These are phyloP conservation scores for Venusia cambrica DNA, from an alignment of 2,888 invertebrate species.

Conservation along the genomic window DNA sequence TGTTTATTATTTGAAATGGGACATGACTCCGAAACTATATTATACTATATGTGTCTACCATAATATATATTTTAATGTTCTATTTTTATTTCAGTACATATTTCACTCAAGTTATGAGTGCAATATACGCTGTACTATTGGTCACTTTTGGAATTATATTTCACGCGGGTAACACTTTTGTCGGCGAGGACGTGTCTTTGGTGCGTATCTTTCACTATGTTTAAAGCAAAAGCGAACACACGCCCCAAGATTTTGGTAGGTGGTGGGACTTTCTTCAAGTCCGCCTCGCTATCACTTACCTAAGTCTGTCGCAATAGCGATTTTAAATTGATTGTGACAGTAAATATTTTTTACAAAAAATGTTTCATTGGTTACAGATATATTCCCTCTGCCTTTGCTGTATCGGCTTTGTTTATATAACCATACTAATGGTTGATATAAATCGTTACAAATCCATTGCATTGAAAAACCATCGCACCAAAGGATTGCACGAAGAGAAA, in stretches of 20 bases:
- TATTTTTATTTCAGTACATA: slow-evolving; percentile 79
- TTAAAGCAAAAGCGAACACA: no score
- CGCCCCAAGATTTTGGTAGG: no score
- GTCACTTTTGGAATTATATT: slow-evolving; percentile 84
- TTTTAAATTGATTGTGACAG: no score
- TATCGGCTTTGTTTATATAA: slow-evolving; percentile 82
- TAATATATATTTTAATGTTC: slow-evolving; percentile 8
- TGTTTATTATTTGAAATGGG: no score
- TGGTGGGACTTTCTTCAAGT: no score
- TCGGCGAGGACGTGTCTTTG: slow-evolving; percentile 71
- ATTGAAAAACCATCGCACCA: slow-evolving; percentile 65
- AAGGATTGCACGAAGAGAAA: slow-evolving; percentile 55
- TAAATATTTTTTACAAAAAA: no score
- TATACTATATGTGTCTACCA: neutral
- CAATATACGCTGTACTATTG: slow-evolving; percentile 85
- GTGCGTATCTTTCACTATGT: slow-evolving; percentile 53
- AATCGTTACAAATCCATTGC: slow-evolving; percentile 76
- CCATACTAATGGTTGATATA: slow-evolving; percentile 83
- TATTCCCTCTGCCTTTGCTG: slow-evolving; percentile 82
- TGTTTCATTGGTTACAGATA: slow-evolving; percentile 66
- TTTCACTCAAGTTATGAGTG: slow-evolving; percentile 82
- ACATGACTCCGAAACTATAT: no score
- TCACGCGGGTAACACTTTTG: slow-evolving; percentile 82
- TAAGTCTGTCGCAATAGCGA: no score
- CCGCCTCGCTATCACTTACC: no score